Conservation (phyloP, 2,888 invertebrate genomes). For the Dasypolia templi region DNA sequence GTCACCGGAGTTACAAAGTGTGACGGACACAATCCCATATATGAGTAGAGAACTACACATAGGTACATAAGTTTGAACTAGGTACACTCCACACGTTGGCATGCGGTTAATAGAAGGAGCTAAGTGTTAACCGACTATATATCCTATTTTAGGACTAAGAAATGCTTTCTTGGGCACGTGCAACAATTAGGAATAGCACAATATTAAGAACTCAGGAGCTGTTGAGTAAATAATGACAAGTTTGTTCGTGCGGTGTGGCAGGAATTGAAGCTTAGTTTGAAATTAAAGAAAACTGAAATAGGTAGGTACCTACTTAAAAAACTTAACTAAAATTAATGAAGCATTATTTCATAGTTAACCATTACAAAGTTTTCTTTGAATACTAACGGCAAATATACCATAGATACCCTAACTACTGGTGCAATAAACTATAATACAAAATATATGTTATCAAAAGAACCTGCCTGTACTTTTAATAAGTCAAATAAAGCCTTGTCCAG, state of each 20-base stretch:
- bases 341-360: slow-evolving; percentile 1
- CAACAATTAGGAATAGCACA: slow-evolving; percentile 58
- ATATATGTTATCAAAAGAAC: slow-evolving; percentile 13
- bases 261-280: slow-evolving; percentile 21
- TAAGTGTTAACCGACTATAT: slow-evolving; percentile 31
- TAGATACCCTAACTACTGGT: not conserved
- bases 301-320: not conserved
- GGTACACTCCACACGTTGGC: slow-evolving; percentile 28
- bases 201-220: slow-evolving; percentile 29
- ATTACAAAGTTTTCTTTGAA: not conserved
- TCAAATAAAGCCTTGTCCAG: slow-evolving; percentile 42
- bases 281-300: slow-evolving; percentile 13
- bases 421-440: slow-evolving; percentile 13
- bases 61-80: slow-evolving; percentile 17
- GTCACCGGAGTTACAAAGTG: slow-evolving; percentile 53
- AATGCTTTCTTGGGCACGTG: slow-evolving; percentile 62
- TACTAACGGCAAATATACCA: not conserved
- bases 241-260: slow-evolving; percentile 26
- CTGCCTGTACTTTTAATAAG: slow-evolving; percentile 39
- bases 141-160: slow-evolving; percentile 57
- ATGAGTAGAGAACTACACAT: slow-evolving; percentile 26
- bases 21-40: slow-evolving; percentile 50
- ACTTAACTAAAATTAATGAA: not conserved
- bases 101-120: slow-evolving; percentile 48
- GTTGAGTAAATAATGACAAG: slow-evolving; percentile 56